phyloP scores from a whole-genome alignment of 92 coral and sea anemone genomes.

The Epizoanthus stellaris region DNA sequence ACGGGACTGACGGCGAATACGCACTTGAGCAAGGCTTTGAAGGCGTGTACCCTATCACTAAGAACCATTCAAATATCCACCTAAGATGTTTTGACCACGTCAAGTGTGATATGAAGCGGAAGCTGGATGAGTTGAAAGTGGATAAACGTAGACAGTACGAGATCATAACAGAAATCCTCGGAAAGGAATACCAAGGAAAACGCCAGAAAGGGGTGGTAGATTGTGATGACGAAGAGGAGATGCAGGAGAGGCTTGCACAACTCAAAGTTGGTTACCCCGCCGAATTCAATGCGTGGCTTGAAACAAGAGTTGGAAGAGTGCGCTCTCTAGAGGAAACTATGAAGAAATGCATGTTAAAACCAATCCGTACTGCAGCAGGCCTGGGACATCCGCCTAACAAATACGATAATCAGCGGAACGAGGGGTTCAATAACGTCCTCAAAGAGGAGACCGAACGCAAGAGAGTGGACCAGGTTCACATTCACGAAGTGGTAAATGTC shows the following conservation, averaged over 20 bases:
- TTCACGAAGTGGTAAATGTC: conserved; percentile 36
- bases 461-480: not conserved
- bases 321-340: conserved; percentile 22
- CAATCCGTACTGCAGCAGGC: conserved; percentile 19
- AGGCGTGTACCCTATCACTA: conserved; percentile 25
- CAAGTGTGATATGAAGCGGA: conserved; percentile 24
- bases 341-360: conserved; percentile 28
- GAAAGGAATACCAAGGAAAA: conserved; percentile 16
- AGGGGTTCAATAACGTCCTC: conserved; percentile 21
- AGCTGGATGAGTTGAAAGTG: conserved; percentile 14
- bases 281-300: conserved; percentile 1
- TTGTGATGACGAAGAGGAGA: conserved; percentile 16
- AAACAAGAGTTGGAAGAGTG: conserved; percentile 9
- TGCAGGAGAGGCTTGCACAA: conserved; percentile 18
- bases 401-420: conserved; percentile 17
- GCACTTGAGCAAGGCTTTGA: conserved; percentile 45
- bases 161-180: not conserved
- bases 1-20: conserved; percentile 43
- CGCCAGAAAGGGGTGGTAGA: conserved; percentile 14
- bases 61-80: conserved; percentile 39
- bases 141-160: not conserved
- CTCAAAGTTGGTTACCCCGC: conserved; percentile 5
- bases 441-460: conserved; percentile 18
- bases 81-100: conserved; percentile 46
- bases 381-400: conserved; percentile 25